phyloP scores from a whole-genome alignment of 2,888 invertebrate genomes.

The Phalera bucephala region DNA sequence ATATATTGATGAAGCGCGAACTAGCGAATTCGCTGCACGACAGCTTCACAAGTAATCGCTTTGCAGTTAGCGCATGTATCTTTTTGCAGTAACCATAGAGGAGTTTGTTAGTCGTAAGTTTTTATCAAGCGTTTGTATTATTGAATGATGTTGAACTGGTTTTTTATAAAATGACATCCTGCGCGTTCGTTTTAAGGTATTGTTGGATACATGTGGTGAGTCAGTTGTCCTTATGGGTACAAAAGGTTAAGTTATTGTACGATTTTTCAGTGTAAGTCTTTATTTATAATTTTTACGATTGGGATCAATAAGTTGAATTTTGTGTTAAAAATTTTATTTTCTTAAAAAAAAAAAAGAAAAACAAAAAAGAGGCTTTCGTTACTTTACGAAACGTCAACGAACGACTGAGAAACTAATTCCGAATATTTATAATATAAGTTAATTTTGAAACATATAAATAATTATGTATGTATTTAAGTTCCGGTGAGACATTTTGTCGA shows the following conservation, averaged over 20 bases:
- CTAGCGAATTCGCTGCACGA: constrained; percentile 46
- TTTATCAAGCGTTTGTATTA: constrained; percentile 77
- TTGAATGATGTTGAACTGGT: constrained; percentile 66
- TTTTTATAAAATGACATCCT: constrained; percentile 75
- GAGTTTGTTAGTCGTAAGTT: constrained; percentile 76
- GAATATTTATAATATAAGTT: constrained; percentile 37
- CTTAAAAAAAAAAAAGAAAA: constrained; percentile 57
- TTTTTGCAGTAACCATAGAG: constrained; percentile 50
- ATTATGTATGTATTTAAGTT: constrained; percentile 34
- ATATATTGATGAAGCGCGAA: constrained; percentile 17
- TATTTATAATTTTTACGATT: constrained; percentile 74
- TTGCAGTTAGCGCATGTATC: constrained; percentile 53
- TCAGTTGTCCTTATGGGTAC: constrained; percentile 77
- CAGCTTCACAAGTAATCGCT: constrained; percentile 59
- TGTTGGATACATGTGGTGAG: constrained; percentile 58
- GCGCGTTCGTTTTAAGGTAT: constrained; percentile 70
- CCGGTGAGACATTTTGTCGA: constrained; percentile 64
- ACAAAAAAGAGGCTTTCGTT: constrained; percentile 69
- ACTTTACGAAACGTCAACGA: constrained; percentile 68
- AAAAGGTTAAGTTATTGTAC: constrained; percentile 73
- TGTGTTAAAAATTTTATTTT: constrained; percentile 75
- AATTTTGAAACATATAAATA: constrained; percentile 1
- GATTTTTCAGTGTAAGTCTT: constrained; percentile 58
- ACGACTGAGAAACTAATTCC: constrained; percentile 81
- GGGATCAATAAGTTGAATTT: constrained; percentile 77